Conservation (phyloP, 2,888 invertebrate species). For the Oxycera nigricornis region DNA sequence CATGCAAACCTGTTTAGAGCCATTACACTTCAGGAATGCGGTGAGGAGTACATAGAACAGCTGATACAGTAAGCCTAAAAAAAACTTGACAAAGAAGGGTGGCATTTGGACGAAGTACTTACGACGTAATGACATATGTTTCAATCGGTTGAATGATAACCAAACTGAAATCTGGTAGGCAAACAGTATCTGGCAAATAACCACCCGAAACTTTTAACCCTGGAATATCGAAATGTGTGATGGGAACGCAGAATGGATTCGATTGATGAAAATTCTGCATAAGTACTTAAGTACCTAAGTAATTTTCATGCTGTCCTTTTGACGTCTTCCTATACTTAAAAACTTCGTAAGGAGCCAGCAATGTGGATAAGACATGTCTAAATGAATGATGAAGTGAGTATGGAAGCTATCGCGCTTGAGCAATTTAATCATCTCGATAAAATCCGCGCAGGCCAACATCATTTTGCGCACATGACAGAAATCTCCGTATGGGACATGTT, state of each 20-base stretch:
- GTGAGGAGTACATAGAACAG: no score
- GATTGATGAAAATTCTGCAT: neutral
- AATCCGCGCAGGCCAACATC: neutral
- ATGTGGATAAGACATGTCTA: neutral
- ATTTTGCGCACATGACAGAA: neutral
- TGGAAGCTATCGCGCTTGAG: neutral
- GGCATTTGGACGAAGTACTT: slow-evolving; percentile 41
- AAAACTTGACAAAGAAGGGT: slow-evolving; percentile 37
- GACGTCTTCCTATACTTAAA: neutral
- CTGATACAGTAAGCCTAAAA: no score
- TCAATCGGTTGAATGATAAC: slow-evolving; percentile 25
- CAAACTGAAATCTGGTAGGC: neutral
- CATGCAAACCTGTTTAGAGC: no score
- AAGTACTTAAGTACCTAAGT: no score
- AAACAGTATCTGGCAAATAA: neutral
- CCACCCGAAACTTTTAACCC: neutral
- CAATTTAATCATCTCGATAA: neutral
- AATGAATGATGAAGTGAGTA: neutral
- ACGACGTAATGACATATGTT: slow-evolving; percentile 47
- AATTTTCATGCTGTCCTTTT: no score
- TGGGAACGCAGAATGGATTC: neutral
- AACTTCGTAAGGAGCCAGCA: neutral
- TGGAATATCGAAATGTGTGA: neutral
- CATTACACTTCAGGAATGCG: no score
- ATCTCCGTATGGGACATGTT: neutral